Percentiles rank a stretch among this genome's conserved stretches.
Evolutionary conservation across 1,140 invertebrate species (phyloP).

Genomic region (Geopemphigus sp.): DNA sequence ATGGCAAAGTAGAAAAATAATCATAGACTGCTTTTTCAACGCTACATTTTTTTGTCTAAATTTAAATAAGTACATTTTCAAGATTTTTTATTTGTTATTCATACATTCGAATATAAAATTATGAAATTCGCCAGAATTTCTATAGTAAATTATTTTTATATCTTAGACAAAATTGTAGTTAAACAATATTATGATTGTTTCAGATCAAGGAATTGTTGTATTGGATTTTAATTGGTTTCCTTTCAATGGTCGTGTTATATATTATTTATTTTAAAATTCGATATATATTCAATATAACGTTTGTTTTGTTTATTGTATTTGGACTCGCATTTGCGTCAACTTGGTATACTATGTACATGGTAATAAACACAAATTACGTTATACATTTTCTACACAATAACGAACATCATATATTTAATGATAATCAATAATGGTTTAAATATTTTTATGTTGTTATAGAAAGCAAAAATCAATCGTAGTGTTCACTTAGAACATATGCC

Average conservation of each 20-base stretch:
- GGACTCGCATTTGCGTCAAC: slow-evolving; percentile 26
- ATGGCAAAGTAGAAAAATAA: too few species aligned
- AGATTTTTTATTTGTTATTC: too few species aligned
- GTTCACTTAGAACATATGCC: slow-evolving; percentile 33
- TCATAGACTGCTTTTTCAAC: too few species aligned
- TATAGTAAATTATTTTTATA: too few species aligned
- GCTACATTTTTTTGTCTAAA: too few species aligned
- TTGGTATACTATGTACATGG: slow-evolving; percentile 40
- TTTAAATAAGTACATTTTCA: too few species aligned
- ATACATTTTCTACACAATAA: neutral
- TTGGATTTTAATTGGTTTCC: neutral
- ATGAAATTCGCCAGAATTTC: too few species aligned
- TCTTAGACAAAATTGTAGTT: neutral
- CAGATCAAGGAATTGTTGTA: neutral
- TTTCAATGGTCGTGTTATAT: neutral
- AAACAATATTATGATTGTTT: neutral
- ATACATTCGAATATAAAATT: too few species aligned
- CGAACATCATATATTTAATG: neutral
- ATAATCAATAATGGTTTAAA: too few species aligned
- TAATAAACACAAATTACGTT: neutral
- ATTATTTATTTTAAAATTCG: neutral
- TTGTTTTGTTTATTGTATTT: slow-evolving; percentile 15
- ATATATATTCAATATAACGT: neutral
- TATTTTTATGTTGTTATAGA: slow-evolving; percentile 6
- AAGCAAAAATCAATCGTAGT: slow-evolving; percentile 29